Conservation (phyloP, 2,797 vertebrate genomes). For the Setipinna tenuifilis region DNA sequence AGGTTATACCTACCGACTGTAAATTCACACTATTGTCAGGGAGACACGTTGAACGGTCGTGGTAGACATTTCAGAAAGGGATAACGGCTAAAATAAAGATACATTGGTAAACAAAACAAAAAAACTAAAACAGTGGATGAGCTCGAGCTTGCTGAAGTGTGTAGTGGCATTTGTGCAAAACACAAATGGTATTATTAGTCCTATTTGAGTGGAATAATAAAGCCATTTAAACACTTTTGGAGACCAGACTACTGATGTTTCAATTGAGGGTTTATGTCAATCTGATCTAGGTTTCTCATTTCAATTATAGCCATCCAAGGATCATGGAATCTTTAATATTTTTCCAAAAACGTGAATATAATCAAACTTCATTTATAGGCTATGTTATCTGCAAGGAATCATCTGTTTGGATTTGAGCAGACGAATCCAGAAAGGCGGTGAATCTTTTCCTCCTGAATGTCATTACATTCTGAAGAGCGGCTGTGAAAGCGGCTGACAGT, state of each 20-base stretch:
- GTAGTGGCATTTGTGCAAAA: not conserved
- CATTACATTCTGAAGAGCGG: conserved; percentile 11
- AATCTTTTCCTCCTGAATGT: not conserved
- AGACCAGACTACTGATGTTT: not conserved
- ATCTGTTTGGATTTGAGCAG: conserved; percentile 18
- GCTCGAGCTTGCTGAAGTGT: not conserved
- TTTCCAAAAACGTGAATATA: not conserved
- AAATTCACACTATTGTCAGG: not conserved
- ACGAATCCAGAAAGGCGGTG: not conserved
- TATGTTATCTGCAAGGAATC: not conserved
- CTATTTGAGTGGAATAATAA: not conserved
- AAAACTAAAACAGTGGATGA: not conserved
- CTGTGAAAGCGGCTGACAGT: conserved; percentile 28
- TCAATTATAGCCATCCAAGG: not conserved
- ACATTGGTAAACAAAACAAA: not conserved
- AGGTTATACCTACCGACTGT: not conserved
- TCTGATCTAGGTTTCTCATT: not conserved
- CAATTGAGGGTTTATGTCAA: not conserved
- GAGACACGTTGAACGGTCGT: not conserved
- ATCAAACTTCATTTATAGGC: not conserved
- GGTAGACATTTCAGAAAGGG: not conserved
- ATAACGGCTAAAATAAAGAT: not conserved
- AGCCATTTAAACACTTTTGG: not conserved
- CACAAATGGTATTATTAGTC: not conserved
- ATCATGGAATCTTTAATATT: not conserved